A percentile compares a stretch with the other conserved stretches of the same genome.
Conservation (phyloP, 2,797 vertebrate genomes). For the Sandelia bainsii region DNA sequence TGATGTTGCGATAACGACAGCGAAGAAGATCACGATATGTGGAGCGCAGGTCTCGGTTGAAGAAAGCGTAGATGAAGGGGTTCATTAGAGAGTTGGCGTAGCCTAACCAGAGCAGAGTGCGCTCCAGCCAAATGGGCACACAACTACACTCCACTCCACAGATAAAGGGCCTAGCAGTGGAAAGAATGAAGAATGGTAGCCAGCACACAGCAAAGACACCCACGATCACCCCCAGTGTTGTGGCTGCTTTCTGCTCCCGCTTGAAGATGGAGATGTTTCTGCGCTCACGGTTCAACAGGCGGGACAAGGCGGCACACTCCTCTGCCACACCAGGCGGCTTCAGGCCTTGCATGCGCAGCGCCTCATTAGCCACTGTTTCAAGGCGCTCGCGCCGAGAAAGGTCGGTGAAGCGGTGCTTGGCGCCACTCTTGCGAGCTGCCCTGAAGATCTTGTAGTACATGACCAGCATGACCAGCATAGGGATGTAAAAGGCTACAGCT, state of each 20-base stretch:
- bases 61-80: constrained; percentile 89
- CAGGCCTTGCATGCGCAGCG: constrained; percentile 84
- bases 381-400: constrained; percentile 77
- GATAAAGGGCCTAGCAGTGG: constrained; percentile 87
- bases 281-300: constrained; percentile 82
- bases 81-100: constrained; percentile 90
- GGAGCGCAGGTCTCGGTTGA: constrained; percentile 87
- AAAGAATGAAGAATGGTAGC: constrained; percentile 87
- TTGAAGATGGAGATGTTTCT: constrained; percentile 89
- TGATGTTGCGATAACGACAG: constrained; percentile 88
- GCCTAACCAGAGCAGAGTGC: constrained; percentile 86
- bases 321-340: constrained; percentile 82
- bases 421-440: constrained; percentile 87
- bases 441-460: constrained; percentile 90
- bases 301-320: constrained; percentile 84
- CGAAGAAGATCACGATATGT: constrained; percentile 87
- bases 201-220: constrained; percentile 87
- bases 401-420: constrained; percentile 86
- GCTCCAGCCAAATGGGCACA: constrained; percentile 87
- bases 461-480: constrained; percentile 88
- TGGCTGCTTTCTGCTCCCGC: constrained; percentile 88
- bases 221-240: constrained; percentile 87
- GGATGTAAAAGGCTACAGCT: constrained; percentile 88
- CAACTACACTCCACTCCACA: constrained; percentile 88
- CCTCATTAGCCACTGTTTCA: constrained; percentile 81